A percentile compares a stretch with the other conserved stretches of the same genome.
Conservation (phyloP, 2,888 invertebrate species). For the Leptarthrus brevirostris region DNA sequence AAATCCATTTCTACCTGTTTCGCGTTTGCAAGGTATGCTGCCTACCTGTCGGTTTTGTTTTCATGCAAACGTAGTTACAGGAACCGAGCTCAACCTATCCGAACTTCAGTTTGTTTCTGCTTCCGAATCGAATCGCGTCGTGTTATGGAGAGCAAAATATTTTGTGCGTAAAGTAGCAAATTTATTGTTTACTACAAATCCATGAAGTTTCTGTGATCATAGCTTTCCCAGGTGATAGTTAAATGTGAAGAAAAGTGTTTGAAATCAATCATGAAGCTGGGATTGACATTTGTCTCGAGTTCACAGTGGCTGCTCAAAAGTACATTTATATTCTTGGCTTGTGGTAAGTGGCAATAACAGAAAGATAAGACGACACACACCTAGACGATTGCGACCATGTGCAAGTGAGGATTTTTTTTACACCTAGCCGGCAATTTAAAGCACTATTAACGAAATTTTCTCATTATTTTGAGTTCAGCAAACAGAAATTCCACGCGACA, state of each 20-base stretch:
- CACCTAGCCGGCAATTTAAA: too few relatives aligned
- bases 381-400: neutral
- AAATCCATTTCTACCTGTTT: too few relatives aligned
- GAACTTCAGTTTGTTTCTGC: conserved; percentile 35
- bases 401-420: too few relatives aligned
- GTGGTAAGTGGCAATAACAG: neutral
- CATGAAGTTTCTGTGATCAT: neutral
- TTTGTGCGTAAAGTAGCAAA: neutral
- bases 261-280: neutral
- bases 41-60: neutral
- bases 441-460: too few relatives aligned
- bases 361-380: neutral
- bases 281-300: neutral
- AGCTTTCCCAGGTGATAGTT: neutral
- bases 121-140: conserved; percentile 10
- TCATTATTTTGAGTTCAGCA: too few relatives aligned
- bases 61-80: conserved; percentile 32
- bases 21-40: too few relatives aligned
- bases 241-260: neutral
- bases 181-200: too few relatives aligned
- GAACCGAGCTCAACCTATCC: neutral
- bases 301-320: conserved; percentile 11
- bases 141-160: neutral
- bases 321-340: conserved; percentile 12
- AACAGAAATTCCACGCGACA: neutral